These are phyloP conservation scores for Phenganax stokvisi DNA, from an alignment of 92 coral and sea anemone genomes.

Conservation along the genomic window DNA sequence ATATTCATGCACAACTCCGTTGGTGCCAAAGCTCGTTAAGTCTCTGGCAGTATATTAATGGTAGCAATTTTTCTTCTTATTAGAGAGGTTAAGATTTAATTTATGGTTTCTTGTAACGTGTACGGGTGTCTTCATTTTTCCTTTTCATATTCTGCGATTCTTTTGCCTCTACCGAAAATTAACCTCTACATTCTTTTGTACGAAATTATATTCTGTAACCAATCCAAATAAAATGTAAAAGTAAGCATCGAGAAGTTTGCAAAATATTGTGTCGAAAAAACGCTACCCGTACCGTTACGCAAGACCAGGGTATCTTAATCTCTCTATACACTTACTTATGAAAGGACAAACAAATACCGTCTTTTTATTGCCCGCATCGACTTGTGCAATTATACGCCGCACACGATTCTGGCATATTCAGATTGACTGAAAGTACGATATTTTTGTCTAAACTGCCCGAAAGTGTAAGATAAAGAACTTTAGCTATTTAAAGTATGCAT, in stretches of 20 bases:
- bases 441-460: neutral
- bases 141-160: too few species aligned
- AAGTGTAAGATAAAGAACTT: too few species aligned
- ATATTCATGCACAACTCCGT: neutral
- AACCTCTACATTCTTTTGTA: too few species aligned
- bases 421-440: neutral
- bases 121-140: too few species aligned
- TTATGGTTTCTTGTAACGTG: too few species aligned
- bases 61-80: neutral
- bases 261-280: too few species aligned
- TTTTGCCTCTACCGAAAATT: too few species aligned
- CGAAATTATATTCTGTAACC: too few species aligned
- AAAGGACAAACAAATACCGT: neutral
- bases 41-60: neutral
- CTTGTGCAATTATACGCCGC: neutral
- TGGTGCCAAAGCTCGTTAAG: neutral
- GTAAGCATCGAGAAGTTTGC: too few species aligned
- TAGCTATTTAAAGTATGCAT: neutral
- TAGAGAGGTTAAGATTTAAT: neutral
- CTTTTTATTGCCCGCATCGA: neutral
- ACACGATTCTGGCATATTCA: conserved; percentile 16
- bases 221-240: too few species aligned
- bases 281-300: too few species aligned
- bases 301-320: too few species aligned
- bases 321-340: conserved; percentile 8